Evolutionary conservation across 2,797 vertebrate species (phyloP).

Genomic region (Oreochromis grahami): DNA sequence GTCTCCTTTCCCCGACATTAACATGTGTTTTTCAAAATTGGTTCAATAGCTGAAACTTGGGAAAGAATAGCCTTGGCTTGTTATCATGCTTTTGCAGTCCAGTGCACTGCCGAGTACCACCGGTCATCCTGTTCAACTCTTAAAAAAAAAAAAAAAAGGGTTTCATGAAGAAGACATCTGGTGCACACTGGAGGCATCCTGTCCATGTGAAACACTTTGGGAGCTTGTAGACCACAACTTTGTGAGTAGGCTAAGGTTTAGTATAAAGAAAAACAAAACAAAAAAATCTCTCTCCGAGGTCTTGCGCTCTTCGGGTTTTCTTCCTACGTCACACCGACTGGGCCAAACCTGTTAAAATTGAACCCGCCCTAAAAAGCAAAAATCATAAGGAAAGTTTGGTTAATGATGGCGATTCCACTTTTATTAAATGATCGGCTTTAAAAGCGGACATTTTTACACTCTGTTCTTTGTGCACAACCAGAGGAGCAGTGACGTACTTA

Average conservation of each 20-base stretch:
- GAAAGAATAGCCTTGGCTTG: slow-evolving; percentile 9
- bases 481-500: slow-evolving; percentile 73
- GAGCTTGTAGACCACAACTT: slow-evolving; percentile 40
- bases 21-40: background rate
- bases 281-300: slow-evolving; percentile 55
- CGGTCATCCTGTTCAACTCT: slow-evolving; percentile 16
- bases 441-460: background rate
- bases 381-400: background rate
- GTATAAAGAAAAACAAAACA: slow-evolving; percentile 22
- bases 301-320: slow-evolving; percentile 32
- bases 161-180: slow-evolving; percentile 22
- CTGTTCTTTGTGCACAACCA: background rate
- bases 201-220: slow-evolving; percentile 24
- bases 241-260: slow-evolving; percentile 41
- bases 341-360: slow-evolving; percentile 35
- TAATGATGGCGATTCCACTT: background rate
- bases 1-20: slow-evolving; percentile 15
- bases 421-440: background rate
- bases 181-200: slow-evolving; percentile 14
- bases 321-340: background rate
- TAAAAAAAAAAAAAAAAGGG: background rate
- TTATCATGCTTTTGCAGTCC: slow-evolving; percentile 18
- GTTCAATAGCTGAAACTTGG: background rate
- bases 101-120: slow-evolving; percentile 5
- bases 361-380: background rate